phyloP scores from a whole-genome alignment of 2,113 vertebrate genomes.

The Propithecus coquereli region DNA sequence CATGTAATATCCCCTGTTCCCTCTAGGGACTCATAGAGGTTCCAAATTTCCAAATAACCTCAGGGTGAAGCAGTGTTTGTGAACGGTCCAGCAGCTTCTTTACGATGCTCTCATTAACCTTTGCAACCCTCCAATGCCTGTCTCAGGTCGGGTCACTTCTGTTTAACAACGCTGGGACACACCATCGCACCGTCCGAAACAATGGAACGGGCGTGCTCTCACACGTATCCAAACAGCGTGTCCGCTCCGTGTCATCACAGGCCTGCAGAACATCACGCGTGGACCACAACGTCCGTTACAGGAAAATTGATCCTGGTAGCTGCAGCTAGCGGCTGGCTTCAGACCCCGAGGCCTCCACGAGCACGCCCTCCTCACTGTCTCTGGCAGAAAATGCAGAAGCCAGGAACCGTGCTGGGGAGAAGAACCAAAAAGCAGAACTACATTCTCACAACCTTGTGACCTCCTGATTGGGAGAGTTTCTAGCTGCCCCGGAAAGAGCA shows the following conservation, averaged over 20 bases:
- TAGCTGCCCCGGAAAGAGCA: background rate
- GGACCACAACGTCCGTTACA: background rate
- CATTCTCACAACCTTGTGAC: background rate
- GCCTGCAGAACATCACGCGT: background rate
- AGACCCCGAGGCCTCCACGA: background rate
- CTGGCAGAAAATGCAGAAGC: background rate
- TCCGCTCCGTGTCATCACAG: background rate
- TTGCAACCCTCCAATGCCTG: constrained; percentile 21
- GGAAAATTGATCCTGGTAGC: background rate
- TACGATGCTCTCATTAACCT: constrained; percentile 64
- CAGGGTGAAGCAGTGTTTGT: constrained; percentile 27
- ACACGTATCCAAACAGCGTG: background rate
- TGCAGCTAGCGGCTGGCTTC: background rate
- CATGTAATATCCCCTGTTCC: constrained; percentile 59
- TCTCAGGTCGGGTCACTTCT: constrained; percentile 6
- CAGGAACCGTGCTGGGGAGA: background rate
- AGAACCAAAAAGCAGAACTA: background rate
- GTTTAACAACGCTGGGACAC: constrained; percentile 39
- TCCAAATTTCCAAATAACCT: constrained; percentile 61
- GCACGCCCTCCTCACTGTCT: background rate
- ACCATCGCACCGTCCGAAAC: background rate
- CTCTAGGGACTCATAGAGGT: constrained; percentile 38
- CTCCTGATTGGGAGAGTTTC: background rate
- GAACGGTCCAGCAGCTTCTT: constrained; percentile 31
- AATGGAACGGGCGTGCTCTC: background rate